Evolutionary conservation across 1,140 invertebrate species (phyloP).

Genomic region (Aphidius ervi): DNA sequence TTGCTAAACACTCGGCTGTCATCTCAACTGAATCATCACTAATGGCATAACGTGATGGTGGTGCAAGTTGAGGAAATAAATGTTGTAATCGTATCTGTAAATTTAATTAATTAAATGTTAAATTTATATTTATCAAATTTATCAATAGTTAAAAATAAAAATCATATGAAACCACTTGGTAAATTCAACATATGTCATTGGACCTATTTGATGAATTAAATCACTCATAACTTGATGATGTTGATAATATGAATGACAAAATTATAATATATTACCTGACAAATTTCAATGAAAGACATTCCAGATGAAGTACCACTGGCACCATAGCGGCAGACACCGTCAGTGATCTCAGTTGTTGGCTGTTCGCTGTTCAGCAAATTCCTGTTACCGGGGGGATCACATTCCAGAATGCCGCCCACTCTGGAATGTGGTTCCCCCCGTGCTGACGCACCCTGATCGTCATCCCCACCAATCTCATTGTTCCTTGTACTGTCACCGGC

Average conservation of each 20-base stretch:
- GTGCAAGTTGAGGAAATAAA: constrained; percentile 43
- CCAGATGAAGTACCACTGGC: constrained; percentile 38
- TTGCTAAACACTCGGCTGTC: constrained; percentile 44
- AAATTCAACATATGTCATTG: too few species aligned
- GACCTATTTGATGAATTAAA: too few species aligned
- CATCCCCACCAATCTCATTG: constrained; percentile 38
- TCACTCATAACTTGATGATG: too few species aligned
- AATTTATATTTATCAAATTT: background rate
- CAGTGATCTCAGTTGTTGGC: constrained; percentile 30
- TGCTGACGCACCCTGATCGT: constrained; percentile 35
- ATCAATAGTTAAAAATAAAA: too few species aligned
- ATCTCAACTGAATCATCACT: constrained; percentile 45
- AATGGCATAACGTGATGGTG: constrained; percentile 33
- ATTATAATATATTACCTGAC: constrained; percentile 36
- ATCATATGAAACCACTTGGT: too few species aligned
- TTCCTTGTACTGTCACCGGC: constrained; percentile 39
- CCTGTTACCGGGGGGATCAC: constrained; percentile 45
- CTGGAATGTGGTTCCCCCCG: constrained; percentile 48
- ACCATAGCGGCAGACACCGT: constrained; percentile 47
- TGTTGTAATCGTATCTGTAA: constrained; percentile 47
- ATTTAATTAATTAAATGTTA: background rate
- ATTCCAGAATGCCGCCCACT: constrained; percentile 53
- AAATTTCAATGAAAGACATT: constrained; percentile 50
- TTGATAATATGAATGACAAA: too few species aligned
- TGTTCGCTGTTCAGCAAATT: constrained; percentile 34